Conservation (phyloP, 1,140 invertebrate species). For the Harlomillsia oculata region DNA sequence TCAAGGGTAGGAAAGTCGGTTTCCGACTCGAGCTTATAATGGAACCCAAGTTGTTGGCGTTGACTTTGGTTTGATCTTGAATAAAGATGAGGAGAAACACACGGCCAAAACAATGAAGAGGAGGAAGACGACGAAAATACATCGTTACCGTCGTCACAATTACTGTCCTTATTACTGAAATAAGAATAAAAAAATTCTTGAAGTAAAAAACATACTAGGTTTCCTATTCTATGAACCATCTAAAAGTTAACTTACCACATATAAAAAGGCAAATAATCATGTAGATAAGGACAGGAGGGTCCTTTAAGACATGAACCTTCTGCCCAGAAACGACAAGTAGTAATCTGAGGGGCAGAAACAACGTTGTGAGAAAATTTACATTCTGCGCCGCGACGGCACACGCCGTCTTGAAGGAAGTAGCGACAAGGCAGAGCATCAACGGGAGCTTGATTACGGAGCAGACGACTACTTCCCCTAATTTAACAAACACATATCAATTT, state of each 20-base stretch:
- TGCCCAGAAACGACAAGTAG: slow-evolving; percentile 32
- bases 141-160: no score
- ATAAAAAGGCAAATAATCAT: slow-evolving; percentile 19
- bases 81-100: no score
- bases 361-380: slow-evolving; percentile 33
- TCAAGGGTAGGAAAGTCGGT: slow-evolving; percentile 30
- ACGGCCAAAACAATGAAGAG: no score
- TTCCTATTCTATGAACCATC: background rate
- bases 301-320: slow-evolving; percentile 31
- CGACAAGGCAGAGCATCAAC: no score
- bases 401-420: no score
- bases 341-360: no score
- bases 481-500: no score
- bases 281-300: slow-evolving; percentile 25
- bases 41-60: slow-evolving; percentile 14
- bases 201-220: background rate
- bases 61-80: no score
- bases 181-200: background rate
- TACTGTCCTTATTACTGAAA: background rate
- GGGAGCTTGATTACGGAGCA: no score
- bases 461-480: no score
- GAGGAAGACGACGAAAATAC: no score
- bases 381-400: slow-evolving; percentile 25
- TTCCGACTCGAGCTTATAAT: slow-evolving; percentile 30
- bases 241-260: background rate